Evolutionary conservation across 2,888 invertebrate species (phyloP).

Genomic region (Athalia rosae): DNA sequence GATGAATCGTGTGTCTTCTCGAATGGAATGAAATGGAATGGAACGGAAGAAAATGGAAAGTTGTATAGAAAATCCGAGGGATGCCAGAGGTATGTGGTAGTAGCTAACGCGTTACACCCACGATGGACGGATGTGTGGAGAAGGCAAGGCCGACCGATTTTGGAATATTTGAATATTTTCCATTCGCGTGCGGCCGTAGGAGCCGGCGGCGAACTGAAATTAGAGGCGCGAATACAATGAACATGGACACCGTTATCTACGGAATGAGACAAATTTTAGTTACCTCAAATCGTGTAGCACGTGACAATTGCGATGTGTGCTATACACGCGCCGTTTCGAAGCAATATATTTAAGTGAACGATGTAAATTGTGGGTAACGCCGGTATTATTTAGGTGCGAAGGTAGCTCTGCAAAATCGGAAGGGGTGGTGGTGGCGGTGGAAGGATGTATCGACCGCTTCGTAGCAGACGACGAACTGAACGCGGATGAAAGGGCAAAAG

Average conservation of each 20-base stretch:
- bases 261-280: no score
- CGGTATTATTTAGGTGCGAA: constrained; percentile 16
- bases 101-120: no score
- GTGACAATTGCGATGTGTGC: not conserved
- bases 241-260: no score
- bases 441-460: constrained; percentile 41
- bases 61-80: not conserved
- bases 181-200: no score
- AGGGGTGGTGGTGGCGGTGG: not conserved
- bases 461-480: constrained; percentile 13
- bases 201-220: no score
- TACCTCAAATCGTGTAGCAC: no score
- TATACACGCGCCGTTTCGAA: not conserved
- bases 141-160: no score
- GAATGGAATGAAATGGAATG: constrained; percentile 42
- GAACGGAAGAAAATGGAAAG: constrained; percentile 20
- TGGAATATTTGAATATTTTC: no score
- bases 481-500: not conserved
- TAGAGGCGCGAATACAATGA: no score
- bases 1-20: constrained; percentile 18
- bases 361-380: constrained; percentile 7
- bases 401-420: not conserved
- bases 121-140: no score
- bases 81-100: not conserved
- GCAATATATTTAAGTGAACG: not conserved